Percentiles rank a stretch among this genome's conserved stretches.
Evolutionary conservation across 37 sponge, comb jelly and placozoan genomes (phyloP).

Genomic region (Chondrilla cf. caribensis): DNA sequence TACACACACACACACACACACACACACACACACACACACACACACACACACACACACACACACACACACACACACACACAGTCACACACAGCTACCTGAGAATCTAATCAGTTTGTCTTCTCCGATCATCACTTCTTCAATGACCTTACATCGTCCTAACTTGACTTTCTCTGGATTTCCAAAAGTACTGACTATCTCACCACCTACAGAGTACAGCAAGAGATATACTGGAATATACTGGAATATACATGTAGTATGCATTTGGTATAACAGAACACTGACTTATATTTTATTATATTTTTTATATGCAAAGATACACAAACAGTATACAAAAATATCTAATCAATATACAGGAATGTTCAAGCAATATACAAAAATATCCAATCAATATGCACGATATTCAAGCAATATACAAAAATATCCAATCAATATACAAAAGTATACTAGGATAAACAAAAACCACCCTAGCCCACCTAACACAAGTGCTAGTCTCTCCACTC

Average conservation of each 20-base stretch:
- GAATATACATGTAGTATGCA: neutral
- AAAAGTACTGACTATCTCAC: constrained; percentile 98
- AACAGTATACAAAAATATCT: neutral
- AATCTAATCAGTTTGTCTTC: constrained; percentile 86
- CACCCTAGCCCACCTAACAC: constrained; percentile 74
- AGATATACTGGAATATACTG: no score
- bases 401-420: no score
- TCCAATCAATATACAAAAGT: no score
- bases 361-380: neutral
- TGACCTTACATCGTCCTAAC: constrained; percentile 85
- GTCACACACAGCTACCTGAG: constrained; percentile 16
- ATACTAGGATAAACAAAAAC: no score
- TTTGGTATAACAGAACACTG: no score
- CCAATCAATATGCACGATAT: no score
- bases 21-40: no score
- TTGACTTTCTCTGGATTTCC: constrained; percentile 90
- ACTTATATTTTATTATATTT: neutral
- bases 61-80: no score
- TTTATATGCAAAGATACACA: no score
- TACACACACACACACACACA: constrained; percentile 3
- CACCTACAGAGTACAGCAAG: constrained; percentile 37
- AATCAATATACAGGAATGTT: neutral
- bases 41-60: no score
- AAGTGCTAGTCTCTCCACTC: constrained; percentile 87
- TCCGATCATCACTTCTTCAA: constrained; percentile 97